phyloP scores from a whole-genome alignment of 2,797 vertebrate species.

The Varecia variegata region DNA sequence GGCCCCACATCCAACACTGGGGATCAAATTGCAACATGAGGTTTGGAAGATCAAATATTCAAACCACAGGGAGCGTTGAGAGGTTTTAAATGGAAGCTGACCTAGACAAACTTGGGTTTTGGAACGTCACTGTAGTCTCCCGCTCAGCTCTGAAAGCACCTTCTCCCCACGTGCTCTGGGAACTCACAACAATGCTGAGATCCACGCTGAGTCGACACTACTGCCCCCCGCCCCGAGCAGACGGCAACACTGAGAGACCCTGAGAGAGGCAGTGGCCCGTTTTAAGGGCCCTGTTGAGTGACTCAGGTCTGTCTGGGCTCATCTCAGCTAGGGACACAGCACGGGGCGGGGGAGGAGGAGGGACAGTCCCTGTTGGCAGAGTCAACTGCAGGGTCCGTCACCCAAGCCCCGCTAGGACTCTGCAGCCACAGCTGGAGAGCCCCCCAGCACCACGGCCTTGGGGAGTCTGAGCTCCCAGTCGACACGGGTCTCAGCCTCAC shows the following conservation, averaged over 20 bases:
- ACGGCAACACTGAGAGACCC: not conserved
- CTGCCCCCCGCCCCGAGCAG: fast-evolving
- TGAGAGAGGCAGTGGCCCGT: not conserved
- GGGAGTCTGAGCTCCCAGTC: not conserved
- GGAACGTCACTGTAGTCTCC: not conserved
- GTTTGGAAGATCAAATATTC: not conserved
- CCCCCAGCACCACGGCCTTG: not conserved
- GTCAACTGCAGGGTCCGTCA: not conserved
- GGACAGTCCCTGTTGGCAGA: not conserved
- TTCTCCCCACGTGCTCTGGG: not conserved
- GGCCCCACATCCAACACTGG: not conserved
- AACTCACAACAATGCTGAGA: not conserved
- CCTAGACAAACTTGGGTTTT: not conserved
- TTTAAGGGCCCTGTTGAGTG: not conserved
- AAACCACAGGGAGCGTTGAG: not conserved
- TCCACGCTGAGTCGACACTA: not conserved
- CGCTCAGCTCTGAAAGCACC: not conserved
- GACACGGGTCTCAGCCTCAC: not conserved
- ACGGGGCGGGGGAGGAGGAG: no score
- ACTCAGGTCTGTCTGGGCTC: not conserved
- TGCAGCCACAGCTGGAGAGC: not conserved
- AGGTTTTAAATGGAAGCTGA: not conserved
- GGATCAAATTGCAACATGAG: not conserved
- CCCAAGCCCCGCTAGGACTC: not conserved
- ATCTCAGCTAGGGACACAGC: not conserved